Base-by-base conservation (phyloP, 2,113 vertebrate species). In the Acrocephalus kingi region DNA sequence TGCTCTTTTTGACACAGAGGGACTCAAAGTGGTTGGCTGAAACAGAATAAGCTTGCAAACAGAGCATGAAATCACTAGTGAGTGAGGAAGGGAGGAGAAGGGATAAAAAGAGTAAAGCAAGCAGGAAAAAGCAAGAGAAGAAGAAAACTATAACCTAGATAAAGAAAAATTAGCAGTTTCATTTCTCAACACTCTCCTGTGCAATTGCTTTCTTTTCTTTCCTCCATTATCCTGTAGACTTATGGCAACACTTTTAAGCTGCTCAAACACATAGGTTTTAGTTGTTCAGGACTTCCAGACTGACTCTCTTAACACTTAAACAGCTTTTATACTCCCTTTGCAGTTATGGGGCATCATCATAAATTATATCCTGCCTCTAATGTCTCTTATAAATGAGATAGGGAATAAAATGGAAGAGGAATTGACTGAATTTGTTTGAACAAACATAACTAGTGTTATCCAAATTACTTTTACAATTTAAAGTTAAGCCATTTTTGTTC, bases 291-390 rank as follows among this genome's bases (percentile, higher is more conserved):
- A 56, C 69, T 86, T 84, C 15, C 24, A 54, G 25, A 64, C 15
- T 49, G 45, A 52, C 16, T 75, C 15, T 58, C 15, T 45, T 61
- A 72, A 75, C 7, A 55, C 13, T 20, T 68, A 25, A 56, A 18
- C 19, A 66, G 14, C 19, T 51, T 59, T 78, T 67, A 31, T 59
- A 11, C 6, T 54, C 2, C 22, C 3, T 1, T 75, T 73, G 52
- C 22, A 61, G 2, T 1, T 41, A 48, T 2, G 0, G 6, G 8
- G 2, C 15, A 68, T 14, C 19, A 54, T 64, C 10, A 31, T 56
- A 72, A 84, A 68, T 37, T 2, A 23, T 49, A 69, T 48, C 9
- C 17, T 33, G 4, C 48, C 27, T 84, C 33, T 96, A 51, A 46
- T 27, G 11, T 61, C 37, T 69, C 22, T 59, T 84, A 37, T 37